Percentiles rank a stretch among this genome's conserved stretches.
Evolutionary conservation across 2,888 invertebrate genomes (phyloP).

Genomic region (Yponomeuta sedellus): DNA sequence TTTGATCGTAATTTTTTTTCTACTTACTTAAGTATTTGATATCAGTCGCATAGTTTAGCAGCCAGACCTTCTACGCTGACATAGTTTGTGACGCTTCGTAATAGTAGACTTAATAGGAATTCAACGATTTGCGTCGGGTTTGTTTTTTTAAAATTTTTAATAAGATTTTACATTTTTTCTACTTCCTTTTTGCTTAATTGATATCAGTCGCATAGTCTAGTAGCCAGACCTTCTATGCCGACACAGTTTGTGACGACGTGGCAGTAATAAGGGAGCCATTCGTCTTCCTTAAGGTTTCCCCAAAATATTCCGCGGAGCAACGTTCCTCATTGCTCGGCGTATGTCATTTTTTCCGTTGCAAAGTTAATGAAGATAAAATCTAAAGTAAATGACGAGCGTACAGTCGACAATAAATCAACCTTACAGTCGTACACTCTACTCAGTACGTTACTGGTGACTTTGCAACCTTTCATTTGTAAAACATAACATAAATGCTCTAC

Average conservation of each 20-base stretch:
- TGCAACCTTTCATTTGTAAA: too few species aligned
- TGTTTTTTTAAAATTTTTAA: too few species aligned
- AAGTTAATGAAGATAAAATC: slow-evolving; percentile 12
- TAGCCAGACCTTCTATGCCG: background rate
- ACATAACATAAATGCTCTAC: too few species aligned
- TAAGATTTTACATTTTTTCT: too few species aligned
- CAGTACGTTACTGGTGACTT: too few species aligned
- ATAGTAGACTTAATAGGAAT: too few species aligned
- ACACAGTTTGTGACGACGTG: background rate
- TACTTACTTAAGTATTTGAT: too few species aligned
- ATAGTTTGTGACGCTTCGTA: background rate
- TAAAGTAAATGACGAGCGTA: background rate
- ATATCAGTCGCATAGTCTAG: background rate
- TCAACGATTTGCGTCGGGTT: too few species aligned
- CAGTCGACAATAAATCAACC: too few species aligned
- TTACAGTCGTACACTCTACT: too few species aligned
- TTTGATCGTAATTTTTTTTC: too few species aligned
- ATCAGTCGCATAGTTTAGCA: background rate
- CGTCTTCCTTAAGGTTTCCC: slow-evolving; percentile 57
- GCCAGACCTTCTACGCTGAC: background rate
- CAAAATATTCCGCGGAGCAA: slow-evolving; percentile 34
- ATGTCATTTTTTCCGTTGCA: slow-evolving; percentile 12
- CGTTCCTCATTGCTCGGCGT: background rate
- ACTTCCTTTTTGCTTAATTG: too few species aligned
- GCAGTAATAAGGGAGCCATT: slow-evolving; percentile 57